Base-by-base conservation (phyloP, 2,888 invertebrate genomes). In the Lacanobia wlatinum region DNA sequence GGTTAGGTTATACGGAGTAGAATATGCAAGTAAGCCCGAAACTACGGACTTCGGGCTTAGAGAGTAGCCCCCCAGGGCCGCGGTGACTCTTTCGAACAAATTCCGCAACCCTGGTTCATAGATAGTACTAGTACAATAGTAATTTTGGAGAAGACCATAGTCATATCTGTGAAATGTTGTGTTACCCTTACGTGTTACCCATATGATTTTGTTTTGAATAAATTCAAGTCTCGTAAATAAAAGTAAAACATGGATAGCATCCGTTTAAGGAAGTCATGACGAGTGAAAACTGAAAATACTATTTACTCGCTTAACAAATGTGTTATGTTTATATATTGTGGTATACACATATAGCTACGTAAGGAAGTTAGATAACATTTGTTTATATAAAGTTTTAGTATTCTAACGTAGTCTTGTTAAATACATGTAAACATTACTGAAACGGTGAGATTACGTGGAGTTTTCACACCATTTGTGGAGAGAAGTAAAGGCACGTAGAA, bases 361-460 rank as follows among this genome's bases (percentile, higher is more conserved):
- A 82, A 77, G 48, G 60, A 63, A n/a, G 79, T 82, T 82, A 70
- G 70, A 82, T 74, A 82, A 78, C 74, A 64, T 70, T 64, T 74
- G 56, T 82, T 80, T 74, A 67, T 63, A 67, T 73, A 64, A 60
- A 70, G 66, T 74, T 74, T 78, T 74, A 78, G 52, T 53, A 53
- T 34, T 78, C 38, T 82, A 67, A 60, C 69, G 63, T 53, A 69
- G 55, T 66, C 55, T 46, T 60, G 78, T 61, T 61, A 80, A 75
- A 55, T 58, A 67, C 21, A 46, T 52, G 73, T 73, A 73, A 68
- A 77, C 58, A n/a, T 64, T 67, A 63, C 62, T 59, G 59, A 52
- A 63, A 73, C 8, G 28, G 43, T 43, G 28, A 66, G 53, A 52
- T 53, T 21, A n/a, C 18, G 55, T 14, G 4, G 28, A 21, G 18